Conservation (phyloP, 2,113 vertebrate genomes). For the Syrmaticus mikado region DNA sequence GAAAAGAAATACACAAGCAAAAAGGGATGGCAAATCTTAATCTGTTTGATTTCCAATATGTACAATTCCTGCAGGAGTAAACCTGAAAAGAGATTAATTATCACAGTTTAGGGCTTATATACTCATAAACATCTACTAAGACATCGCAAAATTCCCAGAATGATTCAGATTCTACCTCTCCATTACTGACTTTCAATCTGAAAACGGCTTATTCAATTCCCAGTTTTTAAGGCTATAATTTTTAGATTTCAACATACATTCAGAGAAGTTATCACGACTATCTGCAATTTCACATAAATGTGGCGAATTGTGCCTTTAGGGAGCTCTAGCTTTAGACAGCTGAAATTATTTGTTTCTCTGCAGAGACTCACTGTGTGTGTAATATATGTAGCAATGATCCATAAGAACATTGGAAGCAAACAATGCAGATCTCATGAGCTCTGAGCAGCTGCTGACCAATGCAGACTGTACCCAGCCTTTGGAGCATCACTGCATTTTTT, state of each 20-base stretch:
- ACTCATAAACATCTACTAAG: slow-evolving; percentile 1
- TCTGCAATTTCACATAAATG: not conserved
- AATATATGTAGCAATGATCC: not conserved
- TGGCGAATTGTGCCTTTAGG: not conserved
- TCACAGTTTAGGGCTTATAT: slow-evolving; percentile 1
- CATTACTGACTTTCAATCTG: not conserved
- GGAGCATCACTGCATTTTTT: not conserved
- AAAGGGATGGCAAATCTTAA: not conserved
- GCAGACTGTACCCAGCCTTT: not conserved
- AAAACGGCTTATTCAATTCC: not conserved
- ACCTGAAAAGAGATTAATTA: slow-evolving; percentile 38
- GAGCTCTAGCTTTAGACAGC: not conserved
- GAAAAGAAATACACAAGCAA: not conserved
- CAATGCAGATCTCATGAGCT: not conserved
- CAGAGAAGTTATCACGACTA: not conserved
- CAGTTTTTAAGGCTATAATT: not conserved
- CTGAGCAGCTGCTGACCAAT: slow-evolving; percentile 13
- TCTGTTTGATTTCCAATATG: slow-evolving; percentile 25
- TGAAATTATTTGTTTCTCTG: not conserved
- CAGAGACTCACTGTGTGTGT: not conserved
- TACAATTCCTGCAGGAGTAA: slow-evolving; percentile 34
- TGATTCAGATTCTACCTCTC: not conserved
- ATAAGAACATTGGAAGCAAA: not conserved
- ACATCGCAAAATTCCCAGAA: not conserved
- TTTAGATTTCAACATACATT: not conserved